phyloP scores from a whole-genome alignment of 1,140 invertebrate species.

The Drosophila truncata region DNA sequence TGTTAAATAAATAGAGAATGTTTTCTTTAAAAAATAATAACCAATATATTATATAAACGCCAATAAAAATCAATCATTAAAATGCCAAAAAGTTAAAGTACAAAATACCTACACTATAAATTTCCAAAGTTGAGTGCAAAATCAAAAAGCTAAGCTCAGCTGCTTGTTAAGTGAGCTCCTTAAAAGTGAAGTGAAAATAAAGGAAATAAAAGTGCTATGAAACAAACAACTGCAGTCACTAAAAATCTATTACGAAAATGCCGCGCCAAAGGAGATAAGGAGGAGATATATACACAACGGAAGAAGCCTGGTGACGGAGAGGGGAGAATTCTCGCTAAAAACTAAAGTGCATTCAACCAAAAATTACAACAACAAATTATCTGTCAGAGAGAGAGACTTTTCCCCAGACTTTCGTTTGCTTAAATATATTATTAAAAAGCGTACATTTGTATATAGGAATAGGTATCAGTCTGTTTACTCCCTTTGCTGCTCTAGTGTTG shows the following conservation, averaged over 20 bases:
- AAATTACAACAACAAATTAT: constrained; percentile 45
- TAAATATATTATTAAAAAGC: constrained; percentile 20
- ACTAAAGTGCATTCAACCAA: constrained; percentile 80
- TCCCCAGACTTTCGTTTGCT: neutral
- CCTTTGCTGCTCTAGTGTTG: constrained; percentile 10
- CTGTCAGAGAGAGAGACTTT: constrained; percentile 1
- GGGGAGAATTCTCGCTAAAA: constrained; percentile 33
- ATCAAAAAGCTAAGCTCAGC: constrained; percentile 29
- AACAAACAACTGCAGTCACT: constrained; percentile 15
- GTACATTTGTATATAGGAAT: neutral
- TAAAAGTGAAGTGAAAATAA: constrained; percentile 35
- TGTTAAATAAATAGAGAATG: neutral
- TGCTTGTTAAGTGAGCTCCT: constrained; percentile 6
- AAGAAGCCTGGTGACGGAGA: neutral
- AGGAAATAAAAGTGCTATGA: constrained; percentile 10
- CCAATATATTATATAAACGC: neutral
- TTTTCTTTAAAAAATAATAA: too few relatives aligned
- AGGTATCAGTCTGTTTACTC: constrained; percentile 1
- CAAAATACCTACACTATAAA: neutral
- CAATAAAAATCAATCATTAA: neutral
- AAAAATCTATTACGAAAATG: constrained; percentile 15
- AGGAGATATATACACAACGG: neutral
- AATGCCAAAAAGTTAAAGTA: neutral
- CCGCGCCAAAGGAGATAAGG: constrained; percentile 8
- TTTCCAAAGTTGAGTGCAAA: constrained; percentile 19